Base-by-base conservation (phyloP, 2,888 invertebrate genomes). In the Yponomeuta cagnagella region DNA sequence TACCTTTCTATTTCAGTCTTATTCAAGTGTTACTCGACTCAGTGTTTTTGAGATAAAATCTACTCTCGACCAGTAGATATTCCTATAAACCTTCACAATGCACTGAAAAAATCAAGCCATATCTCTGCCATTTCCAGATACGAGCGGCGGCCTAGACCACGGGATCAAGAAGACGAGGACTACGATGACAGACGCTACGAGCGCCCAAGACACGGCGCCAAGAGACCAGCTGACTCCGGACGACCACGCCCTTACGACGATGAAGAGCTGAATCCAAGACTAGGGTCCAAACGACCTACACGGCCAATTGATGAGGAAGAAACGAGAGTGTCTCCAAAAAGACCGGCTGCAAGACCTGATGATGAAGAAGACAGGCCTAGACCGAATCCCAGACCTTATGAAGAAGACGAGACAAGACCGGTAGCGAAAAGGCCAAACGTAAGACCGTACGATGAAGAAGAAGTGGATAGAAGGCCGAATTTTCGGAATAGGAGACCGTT, bases 151-250 rank as follows among this genome's bases (percentile, higher is more conserved):
- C 52, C 52, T 2, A 58, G 52, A 15, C 52, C 52, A 3, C 52
- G 48, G 92, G 93, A 33, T 82, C 85, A 5, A 85, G 93, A 71
- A 89, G 92, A 10, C 88, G 93, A 75, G 90, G 85, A 88, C 64
- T 87, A 86, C 67, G 87, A 88, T 0, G 82, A 88, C 72, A 82
- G 91, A 77, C 79, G 84, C 0, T 87, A 87, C 72, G 87, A 89
- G 12, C 87, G 90, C 76, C 80, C 81, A 4, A 84, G 89, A 76
- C 82, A 88, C 66, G 80, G 70, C 63, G 71, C 75, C 0, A 89
- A 89, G 74, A 81, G 90, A 75, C 83, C 83, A 8, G 30, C 65
- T 72, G 2, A 58, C 15, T 15, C 52, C 52, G 52, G 52, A 12
- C 6, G 52, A 58, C 52, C 86, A 88, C 70, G 88, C 87, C 64